Conservation (phyloP, 2,888 invertebrate genomes). For the Sinopyrophorus schimmeli region DNA sequence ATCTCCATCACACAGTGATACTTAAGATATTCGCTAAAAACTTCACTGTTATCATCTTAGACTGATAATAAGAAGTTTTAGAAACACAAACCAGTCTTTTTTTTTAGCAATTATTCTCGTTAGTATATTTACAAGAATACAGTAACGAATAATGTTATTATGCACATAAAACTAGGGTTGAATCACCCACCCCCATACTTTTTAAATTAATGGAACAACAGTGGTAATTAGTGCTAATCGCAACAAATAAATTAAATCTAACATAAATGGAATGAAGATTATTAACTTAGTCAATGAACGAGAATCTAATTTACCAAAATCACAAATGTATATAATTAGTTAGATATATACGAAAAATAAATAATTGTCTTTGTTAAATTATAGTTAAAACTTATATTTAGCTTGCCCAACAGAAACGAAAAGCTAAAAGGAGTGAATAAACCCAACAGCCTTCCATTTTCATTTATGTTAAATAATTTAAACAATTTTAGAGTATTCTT, state of each 20-base stretch:
- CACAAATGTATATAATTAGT: background rate
- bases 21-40: constrained; percentile 14
- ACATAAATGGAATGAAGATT: background rate
- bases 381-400: background rate
- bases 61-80: constrained; percentile 19
- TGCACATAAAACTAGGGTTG: constrained; percentile 8
- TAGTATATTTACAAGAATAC: constrained; percentile 31
- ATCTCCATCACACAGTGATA: no score
- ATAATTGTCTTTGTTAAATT: background rate
- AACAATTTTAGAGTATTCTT: no score
- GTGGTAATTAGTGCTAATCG: background rate
- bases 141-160: constrained; percentile 28
- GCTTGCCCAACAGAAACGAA: no score
- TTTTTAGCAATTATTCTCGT: constrained; percentile 23
- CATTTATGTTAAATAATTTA: background rate
- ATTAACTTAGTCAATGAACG: constrained; percentile 4
- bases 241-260: background rate
- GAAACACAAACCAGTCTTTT: constrained; percentile 25
- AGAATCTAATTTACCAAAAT: background rate
- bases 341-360: background rate
- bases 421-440: constrained; percentile 5
- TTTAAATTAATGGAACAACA: constrained; percentile 6
- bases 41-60: constrained; percentile 17
- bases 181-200: constrained; percentile 17
- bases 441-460: constrained; percentile 5